Base-by-base conservation (phyloP, 2,797 vertebrate species). In the Helostoma temminkii region DNA sequence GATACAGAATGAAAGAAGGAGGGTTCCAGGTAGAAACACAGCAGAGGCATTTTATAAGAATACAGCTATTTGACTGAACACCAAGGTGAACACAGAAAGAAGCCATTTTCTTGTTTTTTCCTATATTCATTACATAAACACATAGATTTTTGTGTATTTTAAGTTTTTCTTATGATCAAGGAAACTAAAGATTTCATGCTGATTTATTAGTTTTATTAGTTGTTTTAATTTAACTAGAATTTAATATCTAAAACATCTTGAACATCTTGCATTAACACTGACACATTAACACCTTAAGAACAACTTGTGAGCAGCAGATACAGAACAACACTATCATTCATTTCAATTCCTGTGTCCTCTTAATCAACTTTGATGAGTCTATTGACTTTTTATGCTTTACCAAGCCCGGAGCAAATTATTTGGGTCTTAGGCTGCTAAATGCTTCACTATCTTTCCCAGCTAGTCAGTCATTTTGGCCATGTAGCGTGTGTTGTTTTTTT, bases 171-270 rank as follows among this genome's bases (percentile, higher is more conserved):
- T 18, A 56, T 73, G n/a, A 50, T 21, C 16, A n/a, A 43, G 6
- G 54, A 42, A 15, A 60, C n/a, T n/a, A 55, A 2, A 14, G 16
- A 14, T 30, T 62, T 47, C 19, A 48, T 50, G 43, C 54, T 34
- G 18, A 65, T 60, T 76, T 67, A n/a, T n/a, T n/a, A n/a, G n/a
- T n/a, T n/a, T n/a, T n/a, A 56, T 32, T 66, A 45, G 7, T 28
- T 25, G 47, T 43, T 39, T 30, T n/a, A n/a, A n/a, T n/a, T n/a
- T n/a, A n/a, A n/a, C n/a, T n/a, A n/a, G 32, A 76, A 60, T 60
- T 66, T 25, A 21, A 21, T 24, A 21, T 32, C 16, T 53, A 25
- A 28, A 56, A 37, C 14, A 6, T 18, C 7, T 45, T 15, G 32
- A 53, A 47, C 18, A n/a, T n/a, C n/a, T 9, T 46, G 26, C 43